Conservation (phyloP, 2,113 vertebrate genomes). For the Brienomyrus longianalis region DNA sequence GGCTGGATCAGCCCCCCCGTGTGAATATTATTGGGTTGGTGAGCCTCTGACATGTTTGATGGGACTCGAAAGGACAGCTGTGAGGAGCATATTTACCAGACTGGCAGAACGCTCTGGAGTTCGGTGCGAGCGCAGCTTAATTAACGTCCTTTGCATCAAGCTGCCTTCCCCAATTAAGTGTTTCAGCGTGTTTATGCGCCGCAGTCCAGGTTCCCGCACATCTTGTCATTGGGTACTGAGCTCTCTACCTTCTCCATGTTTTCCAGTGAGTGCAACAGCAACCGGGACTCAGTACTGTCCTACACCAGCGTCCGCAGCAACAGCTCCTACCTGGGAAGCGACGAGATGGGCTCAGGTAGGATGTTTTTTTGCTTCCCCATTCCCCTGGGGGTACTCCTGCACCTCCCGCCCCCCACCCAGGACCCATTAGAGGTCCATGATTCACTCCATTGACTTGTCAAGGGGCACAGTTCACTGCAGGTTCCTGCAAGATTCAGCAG, state of each 20-base stretch:
- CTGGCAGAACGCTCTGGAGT: neutral
- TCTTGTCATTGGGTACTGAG: neutral
- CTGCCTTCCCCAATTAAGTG: neutral
- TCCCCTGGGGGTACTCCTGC: neutral
- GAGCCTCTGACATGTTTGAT: neutral
- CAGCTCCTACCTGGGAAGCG: conserved; percentile 93
- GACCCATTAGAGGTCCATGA: neutral
- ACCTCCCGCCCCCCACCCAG: no score
- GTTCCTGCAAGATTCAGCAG: neutral
- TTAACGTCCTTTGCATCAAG: conserved; percentile 5
- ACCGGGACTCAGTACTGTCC: conserved; percentile 90
- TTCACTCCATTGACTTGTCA: neutral
- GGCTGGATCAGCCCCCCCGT: neutral
- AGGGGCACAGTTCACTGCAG: neutral
- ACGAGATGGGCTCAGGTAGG: conserved; percentile 98
- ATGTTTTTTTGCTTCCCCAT: neutral
- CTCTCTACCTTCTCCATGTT: neutral
- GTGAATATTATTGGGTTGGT: neutral
- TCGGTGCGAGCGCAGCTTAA: neutral
- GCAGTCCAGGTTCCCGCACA: neutral
- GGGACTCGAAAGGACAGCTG: neutral
- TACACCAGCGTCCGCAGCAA: conserved; percentile 94
- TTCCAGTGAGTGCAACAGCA: conserved; percentile 93
- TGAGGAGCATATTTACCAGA: neutral
- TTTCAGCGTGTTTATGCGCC: neutral